These are phyloP conservation scores for Moxostoma hubbsi DNA, from an alignment of 2,797 vertebrate species.

Conservation along the genomic window DNA sequence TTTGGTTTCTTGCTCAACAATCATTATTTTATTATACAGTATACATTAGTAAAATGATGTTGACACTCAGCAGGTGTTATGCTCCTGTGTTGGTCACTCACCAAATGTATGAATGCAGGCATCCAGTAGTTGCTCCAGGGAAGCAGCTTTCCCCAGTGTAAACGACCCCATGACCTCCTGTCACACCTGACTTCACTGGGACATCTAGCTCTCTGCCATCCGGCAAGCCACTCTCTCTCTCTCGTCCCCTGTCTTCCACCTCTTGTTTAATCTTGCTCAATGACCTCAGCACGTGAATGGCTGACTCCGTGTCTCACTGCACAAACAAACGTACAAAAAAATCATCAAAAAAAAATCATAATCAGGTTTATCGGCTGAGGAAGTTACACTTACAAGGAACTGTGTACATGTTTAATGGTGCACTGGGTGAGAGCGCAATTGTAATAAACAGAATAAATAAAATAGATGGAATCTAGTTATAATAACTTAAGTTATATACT, in stretches of 20 bases:
- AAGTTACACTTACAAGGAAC: too few species aligned
- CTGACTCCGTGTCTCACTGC: slow-evolving; percentile 16
- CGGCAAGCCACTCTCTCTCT: slow-evolving; percentile 6
- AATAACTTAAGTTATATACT: too few species aligned
- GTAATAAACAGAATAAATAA: too few species aligned
- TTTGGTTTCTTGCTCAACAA: too few species aligned
- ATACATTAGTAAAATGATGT: background rate
- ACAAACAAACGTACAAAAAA: slow-evolving; percentile 31
- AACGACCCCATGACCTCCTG: slow-evolving; percentile 87
- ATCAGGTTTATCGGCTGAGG: too few species aligned
- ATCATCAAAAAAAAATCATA: background rate
- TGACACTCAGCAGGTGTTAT: background rate
- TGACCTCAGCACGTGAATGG: slow-evolving; percentile 7
- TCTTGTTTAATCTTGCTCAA: slow-evolving; percentile 1
- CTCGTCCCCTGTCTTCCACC: background rate
- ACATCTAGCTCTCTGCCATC: slow-evolving; percentile 70
- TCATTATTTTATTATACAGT: background rate
- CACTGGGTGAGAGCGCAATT: too few species aligned
- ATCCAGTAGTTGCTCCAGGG: slow-evolving; percentile 86
- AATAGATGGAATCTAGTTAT: too few species aligned
- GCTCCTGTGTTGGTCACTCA: slow-evolving; percentile 63
- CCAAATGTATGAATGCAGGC: slow-evolving; percentile 91
- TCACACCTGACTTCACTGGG: slow-evolving; percentile 74
- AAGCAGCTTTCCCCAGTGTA: slow-evolving; percentile 88
- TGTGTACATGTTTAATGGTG: too few species aligned